Conservation (phyloP, 2,113 vertebrate genomes). For the Malurus elegans region DNA sequence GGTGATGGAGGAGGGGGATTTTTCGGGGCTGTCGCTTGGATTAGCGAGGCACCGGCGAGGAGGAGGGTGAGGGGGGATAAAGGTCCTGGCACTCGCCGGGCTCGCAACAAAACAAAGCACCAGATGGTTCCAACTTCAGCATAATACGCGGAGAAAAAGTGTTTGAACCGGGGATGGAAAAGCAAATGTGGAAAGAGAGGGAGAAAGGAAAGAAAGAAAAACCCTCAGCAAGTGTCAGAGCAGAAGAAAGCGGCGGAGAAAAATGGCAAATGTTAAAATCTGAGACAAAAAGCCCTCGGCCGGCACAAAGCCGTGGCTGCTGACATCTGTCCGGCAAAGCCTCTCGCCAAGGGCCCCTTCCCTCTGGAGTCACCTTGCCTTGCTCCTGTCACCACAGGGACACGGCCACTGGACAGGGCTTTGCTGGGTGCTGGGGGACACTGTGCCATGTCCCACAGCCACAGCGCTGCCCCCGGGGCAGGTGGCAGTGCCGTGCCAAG, state of each 20-base stretch:
- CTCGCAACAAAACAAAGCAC: constrained; percentile 37
- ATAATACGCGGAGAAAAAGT: not conserved
- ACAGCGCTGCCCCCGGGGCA: not conserved
- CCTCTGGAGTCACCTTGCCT: not conserved
- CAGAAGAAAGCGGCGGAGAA: constrained; percentile 9
- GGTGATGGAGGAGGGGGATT: not conserved
- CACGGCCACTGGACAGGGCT: fast-evolving
- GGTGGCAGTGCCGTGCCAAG: not conserved
- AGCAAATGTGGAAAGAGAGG: not conserved
- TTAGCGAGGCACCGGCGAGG: not conserved
- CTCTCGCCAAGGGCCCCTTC: not conserved
- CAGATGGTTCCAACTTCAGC: constrained; percentile 39
- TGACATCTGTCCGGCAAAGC: constrained; percentile 50
- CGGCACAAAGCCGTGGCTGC: not conserved
- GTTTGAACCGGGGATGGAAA: not conserved
- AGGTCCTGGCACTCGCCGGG: constrained; percentile 33
- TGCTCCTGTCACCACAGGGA: fast-evolving
- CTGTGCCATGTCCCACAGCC: not conserved
- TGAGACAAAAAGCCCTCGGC: not conserved
- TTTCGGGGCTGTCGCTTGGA: not conserved
- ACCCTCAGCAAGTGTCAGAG: constrained; percentile 11
- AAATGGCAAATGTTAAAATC: constrained; percentile 52
- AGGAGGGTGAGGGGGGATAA: not conserved
- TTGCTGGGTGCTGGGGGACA: not conserved
- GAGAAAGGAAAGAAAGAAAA: not conserved